These are phyloP conservation scores for Brachyistius frenatus DNA, from an alignment of 2,113 vertebrate species.

Conservation along the genomic window DNA sequence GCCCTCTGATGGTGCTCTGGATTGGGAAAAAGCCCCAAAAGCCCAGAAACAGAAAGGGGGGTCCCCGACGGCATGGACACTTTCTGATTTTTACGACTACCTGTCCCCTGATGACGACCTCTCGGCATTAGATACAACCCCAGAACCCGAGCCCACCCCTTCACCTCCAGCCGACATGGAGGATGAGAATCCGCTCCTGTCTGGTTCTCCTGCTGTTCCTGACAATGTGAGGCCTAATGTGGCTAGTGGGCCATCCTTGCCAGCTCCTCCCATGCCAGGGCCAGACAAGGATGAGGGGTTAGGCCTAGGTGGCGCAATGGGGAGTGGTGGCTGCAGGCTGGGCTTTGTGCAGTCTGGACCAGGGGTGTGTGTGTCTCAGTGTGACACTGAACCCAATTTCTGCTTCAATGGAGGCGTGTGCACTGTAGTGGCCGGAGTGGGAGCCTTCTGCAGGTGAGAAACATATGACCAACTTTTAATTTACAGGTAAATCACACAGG, in stretches of 20 bases:
- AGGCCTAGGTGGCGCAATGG: slow-evolving; percentile 61
- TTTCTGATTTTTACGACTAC: slow-evolving; percentile 91
- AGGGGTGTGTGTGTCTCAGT: slow-evolving; percentile 77
- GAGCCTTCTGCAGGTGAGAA: slow-evolving; percentile 81
- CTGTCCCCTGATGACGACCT: slow-evolving; percentile 89
- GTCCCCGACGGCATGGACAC: slow-evolving; percentile 86
- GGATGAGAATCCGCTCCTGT: slow-evolving; percentile 80
- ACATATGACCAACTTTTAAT: neutral
- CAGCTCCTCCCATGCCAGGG: slow-evolving; percentile 45
- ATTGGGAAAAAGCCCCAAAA: slow-evolving; percentile 64
- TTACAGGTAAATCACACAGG: neutral
- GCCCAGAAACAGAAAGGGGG: slow-evolving; percentile 77
- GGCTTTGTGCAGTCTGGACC: slow-evolving; percentile 75
- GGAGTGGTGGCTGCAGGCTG: slow-evolving; percentile 71
- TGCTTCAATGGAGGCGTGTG: slow-evolving; percentile 81
- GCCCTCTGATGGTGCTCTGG: slow-evolving; percentile 66
- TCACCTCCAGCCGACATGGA: slow-evolving; percentile 81
- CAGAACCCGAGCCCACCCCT: slow-evolving; percentile 86
- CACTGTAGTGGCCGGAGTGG: slow-evolving; percentile 73
- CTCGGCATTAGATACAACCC: slow-evolving; percentile 89
- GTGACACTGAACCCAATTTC: slow-evolving; percentile 76
- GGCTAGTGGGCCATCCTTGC: slow-evolving; percentile 24
- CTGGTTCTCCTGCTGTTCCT: slow-evolving; percentile 69
- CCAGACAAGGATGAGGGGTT: slow-evolving; percentile 44
- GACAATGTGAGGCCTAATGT: slow-evolving; percentile 41